Evolutionary conservation across 2,888 invertebrate species (phyloP).

Genomic region (Trachelus tabidus): DNA sequence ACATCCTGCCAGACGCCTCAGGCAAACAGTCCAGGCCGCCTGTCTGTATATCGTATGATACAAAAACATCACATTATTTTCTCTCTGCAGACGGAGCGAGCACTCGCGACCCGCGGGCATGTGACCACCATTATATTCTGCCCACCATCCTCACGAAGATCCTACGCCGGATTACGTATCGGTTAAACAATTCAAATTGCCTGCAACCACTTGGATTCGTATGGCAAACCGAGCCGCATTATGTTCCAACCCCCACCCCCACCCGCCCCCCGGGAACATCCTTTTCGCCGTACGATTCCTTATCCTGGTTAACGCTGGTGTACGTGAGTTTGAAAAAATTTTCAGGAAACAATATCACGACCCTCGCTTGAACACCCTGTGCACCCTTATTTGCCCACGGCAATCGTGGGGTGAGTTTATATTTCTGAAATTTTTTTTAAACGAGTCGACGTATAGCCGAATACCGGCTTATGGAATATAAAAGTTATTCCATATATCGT

Average conservation of each 20-base stretch:
- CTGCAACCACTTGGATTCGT: constrained; percentile 3
- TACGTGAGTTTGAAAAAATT: not conserved
- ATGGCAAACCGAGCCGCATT: not conserved
- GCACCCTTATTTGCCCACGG: not conserved
- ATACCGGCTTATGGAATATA: not conserved
- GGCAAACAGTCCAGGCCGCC: constrained; percentile 44
- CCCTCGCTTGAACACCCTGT: not conserved
- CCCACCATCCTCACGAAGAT: constrained; percentile 33
- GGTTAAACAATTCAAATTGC: constrained; percentile 34
- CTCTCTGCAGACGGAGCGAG: constrained; percentile 38
- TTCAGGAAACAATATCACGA: not conserved
- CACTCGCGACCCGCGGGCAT: constrained; percentile 37
- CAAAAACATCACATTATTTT: constrained; percentile 64
- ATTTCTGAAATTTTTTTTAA: not conserved
- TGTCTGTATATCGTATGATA: constrained; percentile 61
- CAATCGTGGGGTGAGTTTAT: not conserved
- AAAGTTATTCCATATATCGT: not conserved
- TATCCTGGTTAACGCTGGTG: not conserved
- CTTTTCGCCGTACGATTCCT: not conserved
- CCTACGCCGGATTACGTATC: constrained; percentile 34
- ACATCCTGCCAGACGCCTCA: constrained; percentile 53
- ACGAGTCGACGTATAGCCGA: not conserved
- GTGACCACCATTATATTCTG: constrained; percentile 55
- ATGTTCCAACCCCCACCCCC: not conserved
- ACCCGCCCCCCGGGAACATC: not conserved